Conservation (phyloP, 2,888 invertebrate species). For the Lathronympha strigana region DNA sequence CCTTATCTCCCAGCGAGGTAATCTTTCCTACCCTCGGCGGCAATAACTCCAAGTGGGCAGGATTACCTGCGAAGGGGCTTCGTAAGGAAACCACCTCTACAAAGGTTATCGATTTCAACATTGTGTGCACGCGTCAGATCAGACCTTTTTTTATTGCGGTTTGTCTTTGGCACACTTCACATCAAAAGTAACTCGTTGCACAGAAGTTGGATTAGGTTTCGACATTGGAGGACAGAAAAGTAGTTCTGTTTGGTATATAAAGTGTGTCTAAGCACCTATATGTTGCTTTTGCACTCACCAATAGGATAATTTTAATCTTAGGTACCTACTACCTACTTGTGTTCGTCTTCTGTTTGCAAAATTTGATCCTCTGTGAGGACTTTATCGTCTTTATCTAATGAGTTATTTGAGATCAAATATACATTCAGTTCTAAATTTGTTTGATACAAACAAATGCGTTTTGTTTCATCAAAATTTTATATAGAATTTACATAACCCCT, state of each 20-base stretch:
- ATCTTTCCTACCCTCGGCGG: constrained; percentile 84
- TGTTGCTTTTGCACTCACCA: too few relatives aligned
- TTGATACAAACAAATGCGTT: too few relatives aligned
- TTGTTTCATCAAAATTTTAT: too few relatives aligned
- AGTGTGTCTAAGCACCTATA: background rate
- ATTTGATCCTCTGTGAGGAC: too few relatives aligned
- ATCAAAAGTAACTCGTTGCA: constrained; percentile 35
- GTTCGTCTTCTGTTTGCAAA: too few relatives aligned
- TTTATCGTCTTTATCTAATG: too few relatives aligned
- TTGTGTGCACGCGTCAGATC: constrained; percentile 71
- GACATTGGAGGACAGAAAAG: background rate
- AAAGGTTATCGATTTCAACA: constrained; percentile 81
- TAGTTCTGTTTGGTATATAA: background rate
- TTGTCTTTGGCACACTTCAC: constrained; percentile 50
- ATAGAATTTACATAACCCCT: background rate
- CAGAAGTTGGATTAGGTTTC: constrained; percentile 12
- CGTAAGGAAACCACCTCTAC: constrained; percentile 79
- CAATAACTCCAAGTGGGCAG: constrained; percentile 84
- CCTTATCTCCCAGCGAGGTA: constrained; percentile 84
- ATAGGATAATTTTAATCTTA: too few relatives aligned
- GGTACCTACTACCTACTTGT: too few relatives aligned
- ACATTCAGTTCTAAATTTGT: too few relatives aligned
- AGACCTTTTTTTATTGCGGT: constrained; percentile 62
- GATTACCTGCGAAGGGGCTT: constrained; percentile 83
- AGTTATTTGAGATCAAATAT: too few relatives aligned